phyloP scores from a whole-genome alignment of 2,888 invertebrate genomes.

The Drosophila merina region DNA sequence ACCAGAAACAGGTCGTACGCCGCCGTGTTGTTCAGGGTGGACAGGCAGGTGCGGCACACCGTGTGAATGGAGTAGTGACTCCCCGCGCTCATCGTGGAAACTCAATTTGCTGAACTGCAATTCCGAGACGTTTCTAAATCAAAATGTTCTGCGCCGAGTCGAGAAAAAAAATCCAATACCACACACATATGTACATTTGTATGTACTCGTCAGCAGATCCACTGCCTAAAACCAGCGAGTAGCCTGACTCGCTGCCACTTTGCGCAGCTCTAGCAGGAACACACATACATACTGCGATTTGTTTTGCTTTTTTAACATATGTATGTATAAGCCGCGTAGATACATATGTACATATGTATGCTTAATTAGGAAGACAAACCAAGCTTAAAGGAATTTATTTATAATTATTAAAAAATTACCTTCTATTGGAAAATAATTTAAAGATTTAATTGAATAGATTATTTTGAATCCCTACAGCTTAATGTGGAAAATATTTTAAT shows the following conservation, averaged over 20 bases:
- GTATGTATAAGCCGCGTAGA: not conserved
- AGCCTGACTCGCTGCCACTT: slow-evolving; percentile 2
- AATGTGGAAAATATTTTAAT: not conserved
- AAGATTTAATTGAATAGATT: not conserved
- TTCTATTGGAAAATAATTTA: not conserved
- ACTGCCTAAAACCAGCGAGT: slow-evolving; percentile 1
- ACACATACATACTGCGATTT: slow-evolving; percentile 6
- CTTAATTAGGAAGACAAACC: not conserved
- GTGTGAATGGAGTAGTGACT: slow-evolving; percentile 56
- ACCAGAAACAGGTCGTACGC: slow-evolving; percentile 71
- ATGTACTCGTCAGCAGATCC: slow-evolving; percentile 9
- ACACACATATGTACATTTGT: not conserved
- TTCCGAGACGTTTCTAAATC: slow-evolving; percentile 1
- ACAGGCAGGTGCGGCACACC: slow-evolving; percentile 80
- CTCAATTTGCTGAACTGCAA: slow-evolving; percentile 11
- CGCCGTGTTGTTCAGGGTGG: slow-evolving; percentile 55
- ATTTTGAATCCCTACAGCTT: no score
- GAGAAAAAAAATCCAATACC: slow-evolving; percentile 6
- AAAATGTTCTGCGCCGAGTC: slow-evolving; percentile 23
- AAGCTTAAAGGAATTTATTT: not conserved
- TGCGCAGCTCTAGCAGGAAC: slow-evolving; percentile 16
- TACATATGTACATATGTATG: not conserved
- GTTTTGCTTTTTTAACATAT: slow-evolving; percentile 17
- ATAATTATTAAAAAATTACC: not conserved
- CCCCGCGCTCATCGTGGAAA: slow-evolving; percentile 27